A percentile compares a stretch with the other conserved stretches of the same genome.
Conservation (phyloP, 2,113 vertebrate species). For the Ifrita kowaldi region DNA sequence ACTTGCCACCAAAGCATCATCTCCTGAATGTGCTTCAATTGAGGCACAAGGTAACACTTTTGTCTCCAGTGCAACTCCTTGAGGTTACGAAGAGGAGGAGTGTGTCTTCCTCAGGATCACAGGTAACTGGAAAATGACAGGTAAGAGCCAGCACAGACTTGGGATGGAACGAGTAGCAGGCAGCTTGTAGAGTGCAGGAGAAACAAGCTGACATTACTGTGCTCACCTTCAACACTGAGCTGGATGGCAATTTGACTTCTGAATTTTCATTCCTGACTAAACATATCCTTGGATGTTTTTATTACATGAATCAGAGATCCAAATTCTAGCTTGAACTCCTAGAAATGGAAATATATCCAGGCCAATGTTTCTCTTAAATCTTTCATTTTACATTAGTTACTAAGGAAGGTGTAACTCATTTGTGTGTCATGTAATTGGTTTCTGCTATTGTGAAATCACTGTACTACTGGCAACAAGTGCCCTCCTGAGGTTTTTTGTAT, state of each 20-base stretch:
- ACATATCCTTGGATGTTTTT: not conserved
- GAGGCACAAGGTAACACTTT: not conserved
- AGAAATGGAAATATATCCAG: not conserved
- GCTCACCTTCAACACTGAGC: not conserved
- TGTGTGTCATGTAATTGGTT: not conserved
- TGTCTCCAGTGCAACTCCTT: not conserved
- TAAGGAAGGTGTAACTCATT: not conserved
- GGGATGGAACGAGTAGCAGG: not conserved
- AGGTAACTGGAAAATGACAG: not conserved
- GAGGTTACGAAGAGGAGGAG: not conserved
- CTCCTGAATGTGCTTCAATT: not conserved
- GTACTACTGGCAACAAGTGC: not conserved
- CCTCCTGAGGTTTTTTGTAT: not conserved
- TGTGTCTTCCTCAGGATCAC: not conserved
- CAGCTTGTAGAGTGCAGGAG: not conserved
- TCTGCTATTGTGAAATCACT: slow-evolving; percentile 28
- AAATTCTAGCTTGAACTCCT: not conserved
- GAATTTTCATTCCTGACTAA: not conserved
- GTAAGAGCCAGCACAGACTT: not conserved
- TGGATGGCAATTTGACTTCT: not conserved
- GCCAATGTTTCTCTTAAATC: not conserved
- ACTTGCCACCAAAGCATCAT: not conserved
- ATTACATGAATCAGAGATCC: not conserved
- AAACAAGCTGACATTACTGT: not conserved
- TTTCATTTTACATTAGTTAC: slow-evolving; percentile 17